These are phyloP conservation scores for Latrodectus hesperus DNA, from an alignment of 2,888 invertebrate genomes.

Conservation along the genomic window DNA sequence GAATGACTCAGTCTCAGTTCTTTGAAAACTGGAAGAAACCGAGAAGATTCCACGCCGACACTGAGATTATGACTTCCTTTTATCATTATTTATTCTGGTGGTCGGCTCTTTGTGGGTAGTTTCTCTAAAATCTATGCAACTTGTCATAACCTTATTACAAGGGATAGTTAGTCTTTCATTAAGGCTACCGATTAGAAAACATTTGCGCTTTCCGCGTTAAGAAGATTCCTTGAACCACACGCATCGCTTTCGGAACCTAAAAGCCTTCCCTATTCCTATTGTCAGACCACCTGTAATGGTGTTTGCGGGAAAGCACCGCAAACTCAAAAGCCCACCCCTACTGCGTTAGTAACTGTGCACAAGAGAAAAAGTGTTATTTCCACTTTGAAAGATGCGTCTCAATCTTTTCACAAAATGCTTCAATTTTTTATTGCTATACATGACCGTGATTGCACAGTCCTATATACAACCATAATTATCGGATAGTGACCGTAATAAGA, in stretches of 20 bases:
- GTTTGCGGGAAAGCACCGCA: no score
- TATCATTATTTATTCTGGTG: neutral
- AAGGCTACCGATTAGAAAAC: neutral
- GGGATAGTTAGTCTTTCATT: neutral
- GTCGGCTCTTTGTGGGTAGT: slow-evolving; percentile 22
- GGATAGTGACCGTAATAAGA: no score
- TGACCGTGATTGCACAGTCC: no score
- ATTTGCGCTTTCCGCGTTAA: neutral
- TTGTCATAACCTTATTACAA: slow-evolving; percentile 32
- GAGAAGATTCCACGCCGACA: neutral
- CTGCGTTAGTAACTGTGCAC: no score
- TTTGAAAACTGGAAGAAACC: neutral
- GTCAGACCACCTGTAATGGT: no score
- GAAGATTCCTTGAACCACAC: neutral
- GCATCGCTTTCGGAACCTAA: neutral
- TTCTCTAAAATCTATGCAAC: neutral
- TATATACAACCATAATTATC: no score
- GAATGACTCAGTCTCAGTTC: neutral
- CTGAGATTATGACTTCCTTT: neutral
- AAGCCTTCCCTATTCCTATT: neutral
- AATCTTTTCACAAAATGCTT: no score
- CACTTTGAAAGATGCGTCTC: no score
- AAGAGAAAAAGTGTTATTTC: no score
- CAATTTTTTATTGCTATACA: no score
- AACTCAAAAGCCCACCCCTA: no score